These are phyloP conservation scores for Scaptomyza tumidula DNA, from an alignment of 2,888 invertebrate genomes.

Conservation along the genomic window DNA sequence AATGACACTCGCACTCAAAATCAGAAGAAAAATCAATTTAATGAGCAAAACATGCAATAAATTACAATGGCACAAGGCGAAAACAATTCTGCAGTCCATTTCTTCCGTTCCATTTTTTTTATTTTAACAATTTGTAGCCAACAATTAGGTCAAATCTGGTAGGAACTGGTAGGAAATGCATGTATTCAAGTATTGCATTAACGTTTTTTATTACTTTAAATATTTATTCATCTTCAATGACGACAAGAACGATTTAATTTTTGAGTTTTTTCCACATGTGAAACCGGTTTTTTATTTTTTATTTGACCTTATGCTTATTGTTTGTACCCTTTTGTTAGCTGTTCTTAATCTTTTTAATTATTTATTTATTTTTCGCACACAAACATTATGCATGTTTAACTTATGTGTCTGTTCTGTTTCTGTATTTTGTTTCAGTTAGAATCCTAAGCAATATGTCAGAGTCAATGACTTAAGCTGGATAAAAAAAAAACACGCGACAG, in stretches of 20 bases:
- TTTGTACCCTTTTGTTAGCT: slow-evolving; percentile 46
- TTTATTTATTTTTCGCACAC: slow-evolving; percentile 53
- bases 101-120: slow-evolving; percentile 47
- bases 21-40: slow-evolving; percentile 80
- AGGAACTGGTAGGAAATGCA: slow-evolving; percentile 28
- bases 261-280: slow-evolving; percentile 38
- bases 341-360: slow-evolving; percentile 60
- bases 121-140: slow-evolving; percentile 31
- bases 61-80: slow-evolving; percentile 61
- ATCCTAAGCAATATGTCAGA: slow-evolving; percentile 61
- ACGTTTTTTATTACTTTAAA: slow-evolving; percentile 61
- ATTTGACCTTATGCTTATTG: slow-evolving; percentile 59
- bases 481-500: slow-evolving; percentile 31
- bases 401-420: slow-evolving; percentile 26
- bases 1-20: slow-evolving; percentile 83
- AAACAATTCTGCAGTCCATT: slow-evolving; percentile 64
- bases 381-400: slow-evolving; percentile 41
- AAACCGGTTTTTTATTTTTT: slow-evolving; percentile 68
- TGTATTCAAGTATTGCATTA: slow-evolving; percentile 35
- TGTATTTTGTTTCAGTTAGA: slow-evolving; percentile 56
- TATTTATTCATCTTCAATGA: slow-evolving; percentile 47
- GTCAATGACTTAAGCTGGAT: slow-evolving; percentile 56
- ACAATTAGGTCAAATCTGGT: slow-evolving; percentile 64
- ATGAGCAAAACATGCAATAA: slow-evolving; percentile 81
- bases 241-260: slow-evolving; percentile 48